Evolutionary conservation across 2,113 vertebrate species (phyloP), one percentile per base, ranked within the genome.

Genomic region (Macaca nemestrina): DNA sequence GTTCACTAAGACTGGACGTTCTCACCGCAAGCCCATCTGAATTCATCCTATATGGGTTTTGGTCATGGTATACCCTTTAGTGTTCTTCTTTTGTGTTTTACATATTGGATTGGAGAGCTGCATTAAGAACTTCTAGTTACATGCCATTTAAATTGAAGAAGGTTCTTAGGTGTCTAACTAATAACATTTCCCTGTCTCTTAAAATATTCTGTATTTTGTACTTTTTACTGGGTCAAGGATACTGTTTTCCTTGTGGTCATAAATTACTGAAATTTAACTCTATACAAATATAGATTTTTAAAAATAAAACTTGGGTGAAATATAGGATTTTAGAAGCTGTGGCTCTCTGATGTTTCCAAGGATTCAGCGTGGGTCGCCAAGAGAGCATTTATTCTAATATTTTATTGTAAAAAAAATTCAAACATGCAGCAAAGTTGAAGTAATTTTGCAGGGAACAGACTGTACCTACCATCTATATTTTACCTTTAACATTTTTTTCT

Each of bases 341-440:
- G n/a, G 23, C 8, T 27, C 14, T 94, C 35, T n/a, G 23, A 22
- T 72, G 16, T 4, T 52, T 45, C 59, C 11, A n/a, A 97, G 16
- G 25, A 84, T 84, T 84, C 10, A 57, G 50, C 3, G 50, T n/a
- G 25, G 75, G 45, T 87, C 23, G 13, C 23, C 22, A 94, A 79
- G 16, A n/a, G 8, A 45, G 10, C 14, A 32, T 55, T 89, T 84
- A 57, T 45, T 35, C n/a, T 6, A 70, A n/a, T 2, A 25, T 40
- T 80, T 93, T 75, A 75, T 89, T 88, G 68, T 89, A 22, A 81
- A 96, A 88, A 91, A 55, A 40, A 35, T 89, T 91, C 32, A 59
- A 75, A 73, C 7, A 3, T 35, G 27, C 14, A 83, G 2, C 73
- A 67, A 83, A 93, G 30, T 70, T 79, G 43, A 94, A 90, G 79